These are phyloP conservation scores for Acomys russatus DNA, from an alignment of 2,797 vertebrate species.

Conservation along the genomic window DNA sequence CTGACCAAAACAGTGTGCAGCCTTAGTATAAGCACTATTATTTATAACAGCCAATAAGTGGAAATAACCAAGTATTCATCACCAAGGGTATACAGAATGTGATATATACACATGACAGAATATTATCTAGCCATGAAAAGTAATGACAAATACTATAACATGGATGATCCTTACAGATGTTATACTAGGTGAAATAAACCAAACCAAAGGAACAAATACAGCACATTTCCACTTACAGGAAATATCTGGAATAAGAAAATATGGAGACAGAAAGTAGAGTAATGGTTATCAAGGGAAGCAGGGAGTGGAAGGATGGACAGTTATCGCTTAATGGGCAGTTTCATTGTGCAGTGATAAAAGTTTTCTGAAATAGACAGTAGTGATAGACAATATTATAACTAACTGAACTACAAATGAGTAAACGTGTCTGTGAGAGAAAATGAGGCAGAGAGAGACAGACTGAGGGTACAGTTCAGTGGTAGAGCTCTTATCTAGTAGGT, in stretches of 20 bases:
- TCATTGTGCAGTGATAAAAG: slow-evolving; percentile 9
- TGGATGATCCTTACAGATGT: slow-evolving; percentile 17
- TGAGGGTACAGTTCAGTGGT: not conserved
- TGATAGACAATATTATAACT: slow-evolving; percentile 4
- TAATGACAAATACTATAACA: not conserved
- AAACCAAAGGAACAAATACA: slow-evolving; percentile 20
- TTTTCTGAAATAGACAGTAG: not conserved
- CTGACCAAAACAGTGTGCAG: not conserved
- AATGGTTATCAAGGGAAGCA: not conserved
- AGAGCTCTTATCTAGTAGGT: not conserved
- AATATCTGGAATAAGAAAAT: slow-evolving; percentile 44
- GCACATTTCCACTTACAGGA: slow-evolving; percentile 1
- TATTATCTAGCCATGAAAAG: slow-evolving; percentile 45
- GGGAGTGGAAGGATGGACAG: not conserved
- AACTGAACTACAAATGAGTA: slow-evolving; percentile 31
- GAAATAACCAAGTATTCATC: slow-evolving; percentile 5
- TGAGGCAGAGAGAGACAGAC: too few species aligned
- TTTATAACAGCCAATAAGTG: slow-evolving; percentile 36
- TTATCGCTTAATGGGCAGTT: not conserved
- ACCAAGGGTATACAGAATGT: slow-evolving; percentile 28
- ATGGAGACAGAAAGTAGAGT: not conserved
- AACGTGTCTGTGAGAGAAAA: not conserved
- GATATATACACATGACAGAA: not conserved
- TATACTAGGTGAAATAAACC: slow-evolving; percentile 1
- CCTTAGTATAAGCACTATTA: not conserved